A percentile compares a stretch with the other conserved stretches of the same genome.
phyloP scores from a whole-genome alignment of 2,888 invertebrate species.

The Auanema freiburgensis region DNA sequence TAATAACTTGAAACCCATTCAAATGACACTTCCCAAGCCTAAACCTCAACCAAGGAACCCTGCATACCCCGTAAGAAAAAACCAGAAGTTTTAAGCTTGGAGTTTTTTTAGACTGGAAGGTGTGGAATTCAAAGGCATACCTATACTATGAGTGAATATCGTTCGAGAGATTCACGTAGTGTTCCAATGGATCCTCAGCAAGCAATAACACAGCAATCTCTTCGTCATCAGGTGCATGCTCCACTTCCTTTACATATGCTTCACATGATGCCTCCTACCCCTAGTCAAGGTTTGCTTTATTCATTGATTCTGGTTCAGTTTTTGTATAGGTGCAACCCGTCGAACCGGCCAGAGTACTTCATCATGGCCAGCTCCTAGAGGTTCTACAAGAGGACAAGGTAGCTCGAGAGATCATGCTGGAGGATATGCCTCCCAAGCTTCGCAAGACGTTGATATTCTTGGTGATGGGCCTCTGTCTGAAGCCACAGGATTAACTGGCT shows the following conservation, averaged over 20 bases:
- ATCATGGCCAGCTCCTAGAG: conserved; percentile 2
- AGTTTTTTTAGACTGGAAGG: conserved; percentile 10
- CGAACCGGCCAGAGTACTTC: not conserved
- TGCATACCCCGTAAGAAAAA: conserved; percentile 17
- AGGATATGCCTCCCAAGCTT: conserved; percentile 22
- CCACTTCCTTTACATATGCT: conserved; percentile 46
- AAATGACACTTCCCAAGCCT: conserved; percentile 88
- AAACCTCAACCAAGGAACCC: conserved; percentile 27
- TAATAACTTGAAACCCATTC: conserved; percentile 91
- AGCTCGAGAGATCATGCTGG: conserved; percentile 1
- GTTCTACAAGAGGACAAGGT: not conserved
- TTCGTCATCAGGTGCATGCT: conserved; percentile 26
- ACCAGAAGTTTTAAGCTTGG: not conserved
- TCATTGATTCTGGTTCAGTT: too few species aligned
- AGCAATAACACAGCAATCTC: conserved; percentile 28
- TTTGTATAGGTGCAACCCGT: not conserved
- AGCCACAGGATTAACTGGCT: conserved; percentile 26
- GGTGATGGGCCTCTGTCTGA: conserved; percentile 16
- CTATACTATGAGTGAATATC: conserved; percentile 40
- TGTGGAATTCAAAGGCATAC: conserved; percentile 27
- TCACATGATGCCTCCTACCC: conserved; percentile 13
- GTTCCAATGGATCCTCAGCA: conserved; percentile 27
- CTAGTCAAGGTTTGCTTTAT: not conserved
- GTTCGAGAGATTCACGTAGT: conserved; percentile 9
- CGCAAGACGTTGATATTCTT: conserved; percentile 17